Base-by-base conservation (phyloP, 2,113 vertebrate genomes). In the Hoplias malabaricus region DNA sequence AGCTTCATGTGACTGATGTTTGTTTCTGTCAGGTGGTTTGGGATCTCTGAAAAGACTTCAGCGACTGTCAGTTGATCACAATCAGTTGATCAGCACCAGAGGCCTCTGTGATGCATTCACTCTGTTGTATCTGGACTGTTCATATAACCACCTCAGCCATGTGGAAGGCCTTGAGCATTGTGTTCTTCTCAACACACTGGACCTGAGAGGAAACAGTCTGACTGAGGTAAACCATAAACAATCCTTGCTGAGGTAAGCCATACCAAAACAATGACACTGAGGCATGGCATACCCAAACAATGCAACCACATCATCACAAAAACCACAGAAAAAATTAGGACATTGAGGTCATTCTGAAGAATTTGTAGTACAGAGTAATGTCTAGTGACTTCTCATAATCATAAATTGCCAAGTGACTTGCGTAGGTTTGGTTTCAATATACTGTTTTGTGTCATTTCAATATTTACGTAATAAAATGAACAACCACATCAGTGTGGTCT, bases 61-160 rank as follows among this genome's bases (percentile, higher is more conserved):
- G 23, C 88, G 81, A 43, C 84, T 99, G 84, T 87, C 86, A 57
- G n/a, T 98, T 79, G 92, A 94, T 83, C 95, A 98, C 81, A 99
- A 99, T 91, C 94, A 94, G 42, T 88, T 98, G 86, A 95, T 97
- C 84, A 95, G 91, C 82, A 95, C 94, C 4, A 93, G 87, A 91
- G 95, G 95, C 3, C 91, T 99, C 81, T 90, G 82, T 82, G 90
- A 93, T 43, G 80, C 84, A 1, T 93, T 88, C 70, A 93, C 93
- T 7, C 88, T 99, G 1, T 84, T 95, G 36, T 87, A 95, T 83
- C 86, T 99, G 73, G 93, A 95, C 87, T 96, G 94, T 77, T 96
- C 96, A 4, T 90, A 95, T 88, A 99, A 99, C 90, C 91, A 97
- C 84, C 93, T 99, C 70, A 88, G 85, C 21, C 72, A 83, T 2